Conservation (phyloP, 1,140 invertebrate species). For the Eumaeus atala region DNA sequence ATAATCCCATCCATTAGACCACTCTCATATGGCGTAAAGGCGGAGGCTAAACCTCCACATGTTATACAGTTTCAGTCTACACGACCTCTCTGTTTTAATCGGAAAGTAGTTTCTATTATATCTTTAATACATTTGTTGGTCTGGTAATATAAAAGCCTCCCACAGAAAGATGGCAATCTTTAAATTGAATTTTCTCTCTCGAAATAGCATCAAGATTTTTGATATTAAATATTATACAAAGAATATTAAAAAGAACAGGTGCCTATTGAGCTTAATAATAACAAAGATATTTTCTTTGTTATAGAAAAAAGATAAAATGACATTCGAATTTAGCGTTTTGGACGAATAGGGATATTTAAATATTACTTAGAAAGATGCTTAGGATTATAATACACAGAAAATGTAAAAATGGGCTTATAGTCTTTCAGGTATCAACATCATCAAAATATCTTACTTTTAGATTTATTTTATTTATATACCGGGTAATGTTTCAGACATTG, state of each 20-base stretch:
- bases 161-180: conserved; percentile 19
- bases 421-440: too few relatives aligned
- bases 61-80: conserved; percentile 44
- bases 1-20: conserved; percentile 33
- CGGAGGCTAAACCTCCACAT: conserved; percentile 51
- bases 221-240: conserved; percentile 9
- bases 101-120: conserved; percentile 16
- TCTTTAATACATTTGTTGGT: conserved; percentile 11
- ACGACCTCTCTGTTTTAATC: conserved; percentile 40
- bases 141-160: conserved; percentile 15
- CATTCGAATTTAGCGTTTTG: too few relatives aligned
- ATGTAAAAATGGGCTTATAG: too few relatives aligned
- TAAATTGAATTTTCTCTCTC: conserved; percentile 20
- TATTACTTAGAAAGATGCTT: too few relatives aligned
- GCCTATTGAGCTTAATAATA: not conserved
- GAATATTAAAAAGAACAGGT: conserved; percentile 4
- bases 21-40: conserved; percentile 52
- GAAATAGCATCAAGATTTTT: conserved; percentile 13
- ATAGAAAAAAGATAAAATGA: conserved; percentile 6
- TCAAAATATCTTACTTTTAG: too few relatives aligned
- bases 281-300: conserved; percentile 3
- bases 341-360: too few relatives aligned
- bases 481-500: too few relatives aligned
- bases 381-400: too few relatives aligned
- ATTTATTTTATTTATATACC: too few relatives aligned